Base-by-base conservation (phyloP, 1,140 invertebrate genomes). In the Gyrodactylus salaris region DNA sequence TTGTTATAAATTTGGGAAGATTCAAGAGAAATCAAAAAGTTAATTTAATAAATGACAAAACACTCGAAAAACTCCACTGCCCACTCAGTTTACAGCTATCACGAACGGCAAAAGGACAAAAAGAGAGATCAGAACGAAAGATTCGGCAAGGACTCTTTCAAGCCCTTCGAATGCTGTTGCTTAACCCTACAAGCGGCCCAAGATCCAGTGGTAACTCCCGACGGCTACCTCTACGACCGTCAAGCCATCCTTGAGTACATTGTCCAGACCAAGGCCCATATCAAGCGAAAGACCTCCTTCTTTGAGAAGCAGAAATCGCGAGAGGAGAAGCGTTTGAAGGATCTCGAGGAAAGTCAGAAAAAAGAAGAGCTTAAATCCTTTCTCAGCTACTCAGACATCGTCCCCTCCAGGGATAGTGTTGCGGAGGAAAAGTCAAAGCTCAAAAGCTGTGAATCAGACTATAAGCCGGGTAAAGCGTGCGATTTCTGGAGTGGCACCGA, bases 61-160 rank as follows among this genome's bases (percentile, higher is more conserved):
- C 95, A 99, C 78, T 92, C 89, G 1, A 87, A 89, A 79, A 99
- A 99, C 82, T 92, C 90, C 78, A 99, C 95, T 0, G 93, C 93
- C 20, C 90, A 91, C 73, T 89, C 91, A 23, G 92, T 97, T 27
- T 99, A 99, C 78, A 94, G 92, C 0, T 98, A 98, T 78, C 88
- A 95, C 78, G 95, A 99, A 79, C 91, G 93, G 79, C 88, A 92
- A 78, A 95, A 92, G 78, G 95, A 99, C 79, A 89, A 89, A 2
- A 85, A 87, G 72, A 85, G 87, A 21, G 91, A 89, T n/a, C 78
- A 82, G 74, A 77, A 78, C 68, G 76, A 80, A 78, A 83, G 94
- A 77, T 83, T 97, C 68, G 91, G 91, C 1, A 94, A 93, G 80
- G 94, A 98, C 84, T 93, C 92, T 0, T 85, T 98, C 0, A 95